phyloP scores from a whole-genome alignment of 1,140 invertebrate species.

The Hyles euphorbiae region DNA sequence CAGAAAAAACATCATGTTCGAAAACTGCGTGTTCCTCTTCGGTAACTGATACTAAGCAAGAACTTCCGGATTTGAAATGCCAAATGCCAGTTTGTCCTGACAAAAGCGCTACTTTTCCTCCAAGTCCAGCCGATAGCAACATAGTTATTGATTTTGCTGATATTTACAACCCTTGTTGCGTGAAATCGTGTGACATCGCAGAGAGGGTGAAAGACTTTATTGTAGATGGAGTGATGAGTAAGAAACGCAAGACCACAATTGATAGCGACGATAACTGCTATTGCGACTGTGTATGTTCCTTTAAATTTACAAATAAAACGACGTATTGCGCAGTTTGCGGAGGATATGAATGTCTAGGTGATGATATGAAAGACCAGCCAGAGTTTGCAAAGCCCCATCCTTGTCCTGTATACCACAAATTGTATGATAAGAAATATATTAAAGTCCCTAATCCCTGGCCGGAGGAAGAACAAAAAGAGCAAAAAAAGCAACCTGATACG shows the following conservation, averaged over 20 bases:
- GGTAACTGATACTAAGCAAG: slow-evolving; percentile 16
- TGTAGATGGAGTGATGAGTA: slow-evolving; percentile 35
- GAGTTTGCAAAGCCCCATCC: slow-evolving; percentile 54
- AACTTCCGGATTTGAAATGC: slow-evolving; percentile 26
- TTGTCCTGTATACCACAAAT: slow-evolving; percentile 64
- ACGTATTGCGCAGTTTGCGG: slow-evolving; percentile 64
- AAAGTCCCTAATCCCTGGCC: slow-evolving; percentile 49
- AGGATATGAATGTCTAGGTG: slow-evolving; percentile 59
- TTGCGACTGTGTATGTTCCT: slow-evolving; percentile 59
- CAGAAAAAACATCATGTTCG: slow-evolving; percentile 44
- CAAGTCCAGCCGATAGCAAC: slow-evolving; percentile 59
- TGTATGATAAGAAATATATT: slow-evolving; percentile 59
- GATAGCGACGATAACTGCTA: slow-evolving; percentile 46
- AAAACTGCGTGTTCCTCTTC: slow-evolving; percentile 48
- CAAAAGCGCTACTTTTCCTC: slow-evolving; percentile 17
- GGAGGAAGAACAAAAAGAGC: slow-evolving; percentile 32
- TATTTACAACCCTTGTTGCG: slow-evolving; percentile 55
- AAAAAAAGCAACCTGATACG: slow-evolving; percentile 30
- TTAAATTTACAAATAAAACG: slow-evolving; percentile 55
- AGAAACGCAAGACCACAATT: slow-evolving; percentile 26
- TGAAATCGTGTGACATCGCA: slow-evolving; percentile 52
- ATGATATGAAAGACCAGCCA: slow-evolving; percentile 50
- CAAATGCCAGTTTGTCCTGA: slow-evolving; percentile 33
- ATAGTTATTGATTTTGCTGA: slow-evolving; percentile 47
- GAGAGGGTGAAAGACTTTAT: slow-evolving; percentile 61